phyloP scores from a whole-genome alignment of 2,797 vertebrate species.

The Varecia variegata region DNA sequence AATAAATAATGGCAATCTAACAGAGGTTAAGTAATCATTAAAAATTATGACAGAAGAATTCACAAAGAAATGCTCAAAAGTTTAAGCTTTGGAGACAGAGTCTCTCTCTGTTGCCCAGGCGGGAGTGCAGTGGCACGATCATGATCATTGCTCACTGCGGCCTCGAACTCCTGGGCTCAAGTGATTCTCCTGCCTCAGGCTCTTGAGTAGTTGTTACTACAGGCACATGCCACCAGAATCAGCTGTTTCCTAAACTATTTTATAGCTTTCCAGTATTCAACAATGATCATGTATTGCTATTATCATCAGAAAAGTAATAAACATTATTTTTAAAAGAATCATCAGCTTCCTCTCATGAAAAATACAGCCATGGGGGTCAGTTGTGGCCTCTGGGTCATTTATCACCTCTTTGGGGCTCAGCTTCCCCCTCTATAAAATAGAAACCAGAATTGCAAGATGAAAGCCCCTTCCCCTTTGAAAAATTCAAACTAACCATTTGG shows the following conservation, averaged over 20 bases:
- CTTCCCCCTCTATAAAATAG: not conserved
- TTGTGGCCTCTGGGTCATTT: not conserved
- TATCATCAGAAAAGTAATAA: slow-evolving; percentile 6
- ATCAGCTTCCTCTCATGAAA: not conserved
- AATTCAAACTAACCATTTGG: slow-evolving; percentile 9
- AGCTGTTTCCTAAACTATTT: not conserved
- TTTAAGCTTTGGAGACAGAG: not conserved
- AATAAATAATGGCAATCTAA: not conserved
- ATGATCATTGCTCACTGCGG: too few species aligned
- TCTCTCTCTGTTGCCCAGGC: too few species aligned
- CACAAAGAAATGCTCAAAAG: not conserved
- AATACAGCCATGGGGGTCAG: not conserved
- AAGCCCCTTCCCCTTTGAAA: not conserved
- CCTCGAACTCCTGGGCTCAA: too few species aligned
- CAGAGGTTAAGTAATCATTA: not conserved
- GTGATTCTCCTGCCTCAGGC: too few species aligned
- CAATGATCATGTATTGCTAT: not conserved
- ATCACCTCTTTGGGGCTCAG: not conserved
- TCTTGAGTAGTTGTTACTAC: too few species aligned
- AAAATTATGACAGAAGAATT: not conserved
- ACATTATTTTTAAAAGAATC: not conserved
- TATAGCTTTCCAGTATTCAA: slow-evolving; percentile 4
- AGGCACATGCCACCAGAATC: not conserved
- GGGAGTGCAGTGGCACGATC: too few species aligned
- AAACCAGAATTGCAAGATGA: not conserved